Evolutionary conservation across 2,113 vertebrate genomes (phyloP).

Genomic region (Notothenia rossii): DNA sequence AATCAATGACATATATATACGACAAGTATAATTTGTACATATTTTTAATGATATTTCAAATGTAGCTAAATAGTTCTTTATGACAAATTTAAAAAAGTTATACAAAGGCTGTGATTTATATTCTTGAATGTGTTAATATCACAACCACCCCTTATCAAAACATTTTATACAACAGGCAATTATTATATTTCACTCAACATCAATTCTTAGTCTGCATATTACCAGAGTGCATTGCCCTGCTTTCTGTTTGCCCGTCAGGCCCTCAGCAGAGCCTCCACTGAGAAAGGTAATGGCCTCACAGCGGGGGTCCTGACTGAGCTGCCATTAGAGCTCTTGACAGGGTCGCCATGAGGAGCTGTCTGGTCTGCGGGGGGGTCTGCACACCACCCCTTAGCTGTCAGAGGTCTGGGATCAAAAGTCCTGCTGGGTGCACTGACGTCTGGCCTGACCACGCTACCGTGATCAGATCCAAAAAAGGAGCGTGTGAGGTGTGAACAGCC

Average conservation of each 20-base stretch:
- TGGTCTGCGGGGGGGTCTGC: slow-evolving; percentile 35
- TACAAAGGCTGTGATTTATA: slow-evolving; percentile 3
- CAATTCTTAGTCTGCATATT: slow-evolving; percentile 23
- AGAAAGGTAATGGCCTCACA: slow-evolving; percentile 80
- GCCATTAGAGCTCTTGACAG: slow-evolving; percentile 65
- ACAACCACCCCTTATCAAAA: neutral
- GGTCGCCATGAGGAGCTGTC: slow-evolving; percentile 35
- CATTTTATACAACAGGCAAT: slow-evolving; percentile 4
- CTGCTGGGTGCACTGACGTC: slow-evolving; percentile 54
- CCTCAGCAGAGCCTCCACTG: slow-evolving; percentile 83
- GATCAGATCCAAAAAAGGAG: slow-evolving; percentile 58
- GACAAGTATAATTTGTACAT: neutral
- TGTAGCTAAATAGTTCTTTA: slow-evolving; percentile 49
- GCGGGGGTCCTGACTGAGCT: slow-evolving; percentile 66
- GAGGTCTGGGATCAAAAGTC: slow-evolving; percentile 53
- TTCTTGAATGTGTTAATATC: slow-evolving; percentile 11
- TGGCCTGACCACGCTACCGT: slow-evolving; percentile 24
- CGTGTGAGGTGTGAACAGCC: slow-evolving; percentile 18
- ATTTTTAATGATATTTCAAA: slow-evolving; percentile 37
- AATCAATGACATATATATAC: slow-evolving; percentile 8
- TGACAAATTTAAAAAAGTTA: slow-evolving; percentile 17
- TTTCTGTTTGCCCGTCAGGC: slow-evolving; percentile 63
- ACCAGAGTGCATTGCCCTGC: slow-evolving; percentile 46
- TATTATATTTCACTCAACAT: slow-evolving; percentile 27
- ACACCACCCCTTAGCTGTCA: slow-evolving; percentile 54